phyloP scores from a whole-genome alignment of 2,797 vertebrate genomes.

The Gobio occitaniae region DNA sequence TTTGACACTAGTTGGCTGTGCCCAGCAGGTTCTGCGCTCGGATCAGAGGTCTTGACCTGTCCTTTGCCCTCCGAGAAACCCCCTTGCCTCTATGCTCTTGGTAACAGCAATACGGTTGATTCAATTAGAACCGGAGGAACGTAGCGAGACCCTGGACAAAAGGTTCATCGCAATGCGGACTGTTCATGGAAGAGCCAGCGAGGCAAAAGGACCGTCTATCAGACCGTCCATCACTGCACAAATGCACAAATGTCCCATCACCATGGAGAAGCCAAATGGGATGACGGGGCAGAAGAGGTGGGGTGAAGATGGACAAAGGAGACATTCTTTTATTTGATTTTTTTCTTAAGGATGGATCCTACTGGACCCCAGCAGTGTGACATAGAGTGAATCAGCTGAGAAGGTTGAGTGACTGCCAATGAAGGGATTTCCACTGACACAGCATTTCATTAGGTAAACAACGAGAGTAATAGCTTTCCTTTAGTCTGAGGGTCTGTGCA shows the following conservation, averaged over 20 bases:
- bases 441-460: conserved; percentile 59
- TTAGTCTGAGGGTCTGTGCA: neutral
- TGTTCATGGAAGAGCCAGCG: conserved; percentile 38
- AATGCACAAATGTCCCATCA: conserved; percentile 56
- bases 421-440: conserved; percentile 54
- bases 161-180: neutral
- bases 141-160: conserved; percentile 47
- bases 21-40: conserved; percentile 64
- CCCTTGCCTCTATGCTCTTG: conserved; percentile 31
- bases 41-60: conserved; percentile 60
- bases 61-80: conserved; percentile 47
- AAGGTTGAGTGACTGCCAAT: conserved; percentile 52
- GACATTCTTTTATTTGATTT: conserved; percentile 21
- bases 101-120: conserved; percentile 62
- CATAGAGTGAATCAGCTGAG: conserved; percentile 62
- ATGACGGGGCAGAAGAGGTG: neutral
- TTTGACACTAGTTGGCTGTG: conserved; percentile 58
- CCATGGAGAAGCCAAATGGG: conserved; percentile 56
- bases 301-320: conserved; percentile 46
- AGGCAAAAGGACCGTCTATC: conserved; percentile 39
- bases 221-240: conserved; percentile 51
- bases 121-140: conserved; percentile 55
- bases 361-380: conserved; percentile 49
- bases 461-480: conserved; percentile 33
- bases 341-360: conserved; percentile 21